Conservation (phyloP, 1,140 invertebrate species). For the Bursaphelenchus mucronatus region DNA sequence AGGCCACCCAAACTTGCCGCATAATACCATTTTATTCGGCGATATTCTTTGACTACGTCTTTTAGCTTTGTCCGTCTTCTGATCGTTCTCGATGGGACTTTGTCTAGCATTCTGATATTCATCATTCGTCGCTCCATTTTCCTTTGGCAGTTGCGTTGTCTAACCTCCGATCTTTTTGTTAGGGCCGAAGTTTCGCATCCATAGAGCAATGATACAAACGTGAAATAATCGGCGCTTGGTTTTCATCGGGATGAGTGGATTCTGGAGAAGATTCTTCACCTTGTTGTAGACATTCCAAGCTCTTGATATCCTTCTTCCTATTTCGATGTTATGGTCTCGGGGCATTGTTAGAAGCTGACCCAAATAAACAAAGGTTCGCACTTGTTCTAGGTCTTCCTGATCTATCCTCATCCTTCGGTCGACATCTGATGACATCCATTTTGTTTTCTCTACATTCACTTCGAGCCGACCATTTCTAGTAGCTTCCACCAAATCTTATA, state of each 20-base stretch:
- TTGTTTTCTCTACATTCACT: slow-evolving; percentile 30
- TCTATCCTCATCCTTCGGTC: slow-evolving; percentile 2
- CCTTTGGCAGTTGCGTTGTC: not conserved
- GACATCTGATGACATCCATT: slow-evolving; percentile 19
- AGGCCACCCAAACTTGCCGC: too few species aligned
- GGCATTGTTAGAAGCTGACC: not conserved
- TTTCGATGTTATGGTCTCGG: too few species aligned
- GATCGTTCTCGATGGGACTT: too few species aligned
- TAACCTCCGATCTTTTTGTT: too few species aligned
- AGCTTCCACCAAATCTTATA: not conserved
- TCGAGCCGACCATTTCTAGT: slow-evolving; percentile 14
- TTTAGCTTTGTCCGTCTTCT: too few species aligned
- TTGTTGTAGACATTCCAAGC: slow-evolving; percentile 10
- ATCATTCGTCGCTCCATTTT: slow-evolving; percentile 19
- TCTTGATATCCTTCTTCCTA: slow-evolving; percentile 4
- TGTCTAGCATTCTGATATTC: slow-evolving; percentile 6
- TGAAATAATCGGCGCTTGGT: slow-evolving; percentile 8
- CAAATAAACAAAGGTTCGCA: slow-evolving; percentile 10
- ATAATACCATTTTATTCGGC: too few species aligned
- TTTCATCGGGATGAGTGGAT: not conserved
- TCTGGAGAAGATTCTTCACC: not conserved
- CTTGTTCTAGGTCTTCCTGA: slow-evolving; percentile 14
- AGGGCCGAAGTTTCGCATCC: too few species aligned
- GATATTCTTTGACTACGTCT: too few species aligned
- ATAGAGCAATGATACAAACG: slow-evolving; percentile 10